phyloP scores from a whole-genome alignment of 2,113 vertebrate genomes.

The Grammomys surdaster region DNA sequence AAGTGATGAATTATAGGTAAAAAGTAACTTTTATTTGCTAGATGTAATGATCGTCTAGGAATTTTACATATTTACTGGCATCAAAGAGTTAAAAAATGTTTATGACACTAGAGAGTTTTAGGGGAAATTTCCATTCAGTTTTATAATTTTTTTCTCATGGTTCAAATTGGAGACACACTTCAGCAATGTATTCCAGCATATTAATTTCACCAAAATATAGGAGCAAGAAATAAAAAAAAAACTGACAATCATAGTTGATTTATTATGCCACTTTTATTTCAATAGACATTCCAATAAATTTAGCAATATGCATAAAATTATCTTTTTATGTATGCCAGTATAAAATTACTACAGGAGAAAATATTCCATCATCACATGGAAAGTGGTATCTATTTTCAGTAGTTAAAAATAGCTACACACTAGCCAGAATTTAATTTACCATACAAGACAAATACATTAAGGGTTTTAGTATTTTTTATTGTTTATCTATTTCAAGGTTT shows the following conservation, averaged over 20 bases:
- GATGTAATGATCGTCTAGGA: too few relatives aligned
- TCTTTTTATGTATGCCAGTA: background rate
- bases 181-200: background rate
- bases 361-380: background rate
- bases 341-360: background rate
- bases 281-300: background rate
- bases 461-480: background rate
- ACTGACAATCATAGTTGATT: background rate
- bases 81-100: background rate
- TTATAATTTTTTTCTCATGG: background rate
- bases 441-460: background rate
- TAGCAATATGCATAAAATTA: background rate
- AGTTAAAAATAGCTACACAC: background rate
- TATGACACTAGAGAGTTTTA: background rate
- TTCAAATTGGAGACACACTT: background rate
- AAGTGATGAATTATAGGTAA: too few relatives aligned
- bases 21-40: too few relatives aligned
- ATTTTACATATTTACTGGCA: background rate
- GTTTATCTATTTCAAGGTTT: slow-evolving; percentile 49
- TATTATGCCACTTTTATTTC: background rate
- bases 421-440: background rate
- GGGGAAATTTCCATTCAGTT: background rate
- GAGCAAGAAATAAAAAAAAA: background rate
- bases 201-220: background rate
- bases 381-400: background rate